Evolutionary conservation across 2,113 vertebrate species (phyloP), one percentile per base, ranked within the genome.

Genomic region (Haliaeetus leucogaster): DNA sequence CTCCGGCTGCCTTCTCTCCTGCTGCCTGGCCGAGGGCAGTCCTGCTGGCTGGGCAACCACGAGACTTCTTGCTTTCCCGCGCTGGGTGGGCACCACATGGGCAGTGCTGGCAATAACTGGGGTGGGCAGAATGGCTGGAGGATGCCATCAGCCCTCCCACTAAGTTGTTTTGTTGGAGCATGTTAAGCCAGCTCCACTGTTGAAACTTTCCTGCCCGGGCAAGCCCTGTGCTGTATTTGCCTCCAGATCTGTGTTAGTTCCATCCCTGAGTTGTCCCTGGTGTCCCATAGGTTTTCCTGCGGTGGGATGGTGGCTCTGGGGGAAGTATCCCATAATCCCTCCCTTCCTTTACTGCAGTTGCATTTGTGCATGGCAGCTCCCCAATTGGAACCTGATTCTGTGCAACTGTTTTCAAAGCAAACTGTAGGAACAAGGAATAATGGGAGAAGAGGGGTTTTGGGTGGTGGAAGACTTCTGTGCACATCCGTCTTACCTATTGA

Each of bases 71-170:
- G 6, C 67, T 48, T 68, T 43, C 45, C 81, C 68, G 5, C 0
- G 0, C 72, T 0, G 2, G 20, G 8, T 2, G 4, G 63, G 55
- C 50, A 70, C 17, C 73, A 26, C 34, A 2, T 0, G 2, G 66
- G n/a, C 72, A 72, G n/a, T 2, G 34, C 84, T 82, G 79, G 48
- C 40, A 52, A 4, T 7, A 13, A 32, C 73, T 52, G 48, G 67
- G 30, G 12, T 67, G 53, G 42, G 58, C 63, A 83, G 68, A 30
- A 11, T 32, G 50, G 63, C 59, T 25, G 45, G 42, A 45, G 15
- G 12, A 16, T 72, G 63, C 68, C 70, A 92, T 66, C 59, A 79
- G 7, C 23, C 20, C 59, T 71, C 34, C 40, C 52, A 50, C 48
- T 7, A 6, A 43, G 30, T 1, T 55, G 11, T 42, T 85, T 16